These are phyloP conservation scores for Hydra vulgaris DNA, from an alignment of 30 jellyfish, hydroid and myxozoan genomes.

Conservation along the genomic window DNA sequence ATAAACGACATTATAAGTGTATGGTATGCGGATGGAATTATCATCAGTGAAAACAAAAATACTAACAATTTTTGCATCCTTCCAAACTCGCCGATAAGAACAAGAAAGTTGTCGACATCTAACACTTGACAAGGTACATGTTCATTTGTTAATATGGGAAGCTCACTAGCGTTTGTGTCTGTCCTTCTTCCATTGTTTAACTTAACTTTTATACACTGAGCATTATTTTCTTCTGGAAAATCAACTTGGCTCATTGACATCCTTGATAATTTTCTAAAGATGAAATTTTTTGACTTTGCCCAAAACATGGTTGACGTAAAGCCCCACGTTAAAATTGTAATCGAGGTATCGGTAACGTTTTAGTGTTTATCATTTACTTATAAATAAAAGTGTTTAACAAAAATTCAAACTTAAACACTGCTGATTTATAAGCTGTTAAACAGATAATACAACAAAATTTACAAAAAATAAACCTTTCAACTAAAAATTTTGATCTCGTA, in stretches of 20 bases:
- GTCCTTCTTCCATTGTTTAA: background rate
- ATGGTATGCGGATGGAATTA: constrained; percentile 43
- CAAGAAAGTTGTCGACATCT: constrained; percentile 38
- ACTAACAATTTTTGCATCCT: constrained; percentile 17
- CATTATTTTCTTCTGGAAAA: background rate
- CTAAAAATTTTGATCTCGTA: background rate
- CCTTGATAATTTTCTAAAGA: background rate
- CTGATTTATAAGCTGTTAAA: background rate
- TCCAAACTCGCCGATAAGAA: constrained; percentile 44
- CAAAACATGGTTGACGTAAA: background rate
- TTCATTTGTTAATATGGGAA: background rate
- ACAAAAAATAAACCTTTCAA: background rate
- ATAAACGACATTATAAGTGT: constrained; percentile 41
- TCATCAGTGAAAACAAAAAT: constrained; percentile 26
- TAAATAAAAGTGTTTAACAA: background rate
- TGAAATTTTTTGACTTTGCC: background rate
- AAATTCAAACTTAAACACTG: no score
- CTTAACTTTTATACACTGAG: background rate
- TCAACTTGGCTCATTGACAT: background rate
- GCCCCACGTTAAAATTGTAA: background rate
- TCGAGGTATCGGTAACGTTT: background rate
- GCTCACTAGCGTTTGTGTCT: background rate
- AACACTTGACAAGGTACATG: background rate
- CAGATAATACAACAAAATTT: background rate
- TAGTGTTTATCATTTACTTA: background rate